Conservation (phyloP, 2,888 invertebrate species). For the Pollenia griseotomentosa region DNA sequence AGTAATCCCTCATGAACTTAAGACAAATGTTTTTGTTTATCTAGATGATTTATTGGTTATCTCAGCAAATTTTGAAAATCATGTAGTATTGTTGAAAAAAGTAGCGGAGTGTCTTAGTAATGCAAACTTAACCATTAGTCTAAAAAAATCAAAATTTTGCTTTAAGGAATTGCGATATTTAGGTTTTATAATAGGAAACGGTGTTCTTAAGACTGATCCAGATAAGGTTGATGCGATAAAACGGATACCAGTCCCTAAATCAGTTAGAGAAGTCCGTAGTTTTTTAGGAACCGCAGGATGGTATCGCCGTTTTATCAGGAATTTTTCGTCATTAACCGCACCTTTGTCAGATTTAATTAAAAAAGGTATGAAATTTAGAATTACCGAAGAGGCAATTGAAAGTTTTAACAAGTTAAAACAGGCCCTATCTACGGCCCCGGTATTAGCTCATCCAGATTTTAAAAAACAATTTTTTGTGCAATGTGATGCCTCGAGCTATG, state of each 20-base stretch:
- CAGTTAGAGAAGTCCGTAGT: slow-evolving; percentile 10
- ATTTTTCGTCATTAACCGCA: neutral
- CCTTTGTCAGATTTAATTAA: slow-evolving; percentile 5
- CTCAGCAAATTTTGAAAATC: no score
- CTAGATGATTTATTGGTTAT: no score
- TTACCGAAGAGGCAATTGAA: neutral
- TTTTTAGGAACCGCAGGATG: slow-evolving; percentile 34
- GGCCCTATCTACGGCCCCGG: no score
- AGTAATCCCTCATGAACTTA: no score
- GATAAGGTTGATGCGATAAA: no score
- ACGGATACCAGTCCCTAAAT: slow-evolving; percentile 18
- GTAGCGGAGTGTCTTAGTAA: neutral
- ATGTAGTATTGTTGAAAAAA: neutral
- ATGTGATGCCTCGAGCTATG: neutral
- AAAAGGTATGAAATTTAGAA: slow-evolving; percentile 5
- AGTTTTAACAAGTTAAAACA: neutral
- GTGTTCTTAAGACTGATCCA: slow-evolving; percentile 15
- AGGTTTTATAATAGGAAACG: neutral
- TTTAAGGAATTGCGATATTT: slow-evolving; percentile 2
- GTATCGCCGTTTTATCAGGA: neutral
- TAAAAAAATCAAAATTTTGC: no score
- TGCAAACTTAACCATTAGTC: neutral
- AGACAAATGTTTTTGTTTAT: no score
- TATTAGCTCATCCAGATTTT: no score
- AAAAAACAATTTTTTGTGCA: no score